phyloP scores from a whole-genome alignment of 2,888 invertebrate species.

The Ormyrus thymus region DNA sequence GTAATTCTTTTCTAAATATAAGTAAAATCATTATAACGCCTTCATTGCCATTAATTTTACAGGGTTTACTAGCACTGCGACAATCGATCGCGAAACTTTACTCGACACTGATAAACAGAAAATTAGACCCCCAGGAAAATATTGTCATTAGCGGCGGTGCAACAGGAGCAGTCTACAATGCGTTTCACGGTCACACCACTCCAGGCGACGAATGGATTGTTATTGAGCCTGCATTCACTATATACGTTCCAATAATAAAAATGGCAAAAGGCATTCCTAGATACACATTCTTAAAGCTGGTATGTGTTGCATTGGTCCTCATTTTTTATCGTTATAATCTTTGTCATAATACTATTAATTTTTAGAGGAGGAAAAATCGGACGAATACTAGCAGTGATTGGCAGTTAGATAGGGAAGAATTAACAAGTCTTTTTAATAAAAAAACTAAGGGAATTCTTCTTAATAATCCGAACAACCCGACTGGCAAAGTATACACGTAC shows the following conservation, averaged over 20 bases:
- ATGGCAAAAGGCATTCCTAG: constrained; percentile 90
- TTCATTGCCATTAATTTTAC: constrained; percentile 62
- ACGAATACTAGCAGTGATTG: constrained; percentile 84
- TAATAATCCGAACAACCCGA: constrained; percentile 98
- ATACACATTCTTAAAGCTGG: constrained; percentile 90
- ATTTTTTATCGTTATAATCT: constrained; percentile 60
- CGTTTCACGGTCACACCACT: constrained; percentile 91
- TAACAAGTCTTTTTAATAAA: constrained; percentile 86
- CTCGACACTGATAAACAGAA: constrained; percentile 83
- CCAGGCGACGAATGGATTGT: constrained; percentile 94
- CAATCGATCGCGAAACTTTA: constrained; percentile 90
- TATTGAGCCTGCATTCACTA: constrained; percentile 98
- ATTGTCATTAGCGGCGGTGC: constrained; percentile 94
- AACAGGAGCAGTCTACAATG: constrained; percentile 92
- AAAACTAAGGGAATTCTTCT: constrained; percentile 96
- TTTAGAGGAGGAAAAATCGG: constrained; percentile 73
- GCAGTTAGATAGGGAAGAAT: constrained; percentile 88
- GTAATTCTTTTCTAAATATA: not conserved
- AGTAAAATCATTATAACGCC: not conserved
- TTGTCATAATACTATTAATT: not conserved
- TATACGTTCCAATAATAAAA: constrained; percentile 95
- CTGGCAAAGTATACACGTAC: constrained; percentile 90
- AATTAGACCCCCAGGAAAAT: constrained; percentile 90
- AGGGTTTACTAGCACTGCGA: constrained; percentile 95
- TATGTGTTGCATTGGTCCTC: constrained; percentile 70